Conservation (phyloP, 2,888 invertebrate species). For the Bursaphelenchus okinawaensis region DNA sequence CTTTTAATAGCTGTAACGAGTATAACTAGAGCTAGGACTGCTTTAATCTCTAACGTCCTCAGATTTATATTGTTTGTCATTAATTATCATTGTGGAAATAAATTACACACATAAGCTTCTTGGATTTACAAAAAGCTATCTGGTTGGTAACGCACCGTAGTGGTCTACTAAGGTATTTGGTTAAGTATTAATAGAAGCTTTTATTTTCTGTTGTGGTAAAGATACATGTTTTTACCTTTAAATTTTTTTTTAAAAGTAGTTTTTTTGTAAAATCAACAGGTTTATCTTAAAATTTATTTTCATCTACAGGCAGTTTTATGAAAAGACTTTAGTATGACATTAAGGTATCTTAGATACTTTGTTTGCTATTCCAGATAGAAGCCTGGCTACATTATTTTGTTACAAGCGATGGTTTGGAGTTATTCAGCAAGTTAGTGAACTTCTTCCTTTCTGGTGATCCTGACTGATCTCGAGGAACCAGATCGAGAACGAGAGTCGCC, state of each 20-base stretch:
- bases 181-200: no score
- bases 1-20: background rate
- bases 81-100: no score
- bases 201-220: no score
- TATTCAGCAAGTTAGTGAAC: background rate
- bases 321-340: no score
- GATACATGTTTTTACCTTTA: no score
- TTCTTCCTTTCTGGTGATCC: background rate
- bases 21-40: background rate
- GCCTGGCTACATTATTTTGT: background rate
- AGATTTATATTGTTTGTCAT: background rate
- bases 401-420: background rate
- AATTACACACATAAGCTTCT: no score
- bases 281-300: background rate
- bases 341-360: no score
- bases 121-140: no score
- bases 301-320: background rate
- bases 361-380: background rate
- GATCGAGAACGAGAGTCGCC: background rate
- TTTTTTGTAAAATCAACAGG: no score
- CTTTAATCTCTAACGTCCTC: background rate
- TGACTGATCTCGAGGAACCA: conserved; percentile 5
- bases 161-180: no score
- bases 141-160: no score
- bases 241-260: no score